Evolutionary conservation across 2,888 invertebrate genomes (phyloP), one percentile per base, ranked within the genome.

Genomic region (Eupithecia insigniata): DNA sequence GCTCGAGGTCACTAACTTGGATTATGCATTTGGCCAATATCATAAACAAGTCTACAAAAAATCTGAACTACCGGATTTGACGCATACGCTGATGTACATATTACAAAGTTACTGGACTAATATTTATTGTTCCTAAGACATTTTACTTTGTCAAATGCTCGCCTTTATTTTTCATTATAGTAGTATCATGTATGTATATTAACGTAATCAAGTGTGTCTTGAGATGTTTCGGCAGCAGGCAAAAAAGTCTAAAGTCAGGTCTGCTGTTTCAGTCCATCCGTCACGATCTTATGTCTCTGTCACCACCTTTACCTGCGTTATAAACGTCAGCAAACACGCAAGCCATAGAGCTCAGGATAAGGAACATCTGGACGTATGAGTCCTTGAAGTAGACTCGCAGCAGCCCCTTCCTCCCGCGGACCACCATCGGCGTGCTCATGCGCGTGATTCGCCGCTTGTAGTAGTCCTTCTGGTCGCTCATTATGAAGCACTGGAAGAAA

Each of bases 251-350:
- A 5, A 43, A 43, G 18, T 43, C 16, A 39, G 16, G 39, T 43
- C 16, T 43, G 16, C 18, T 43, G 12, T 43, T 18, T 18, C 16
- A 6, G 39, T 43, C 18, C 6, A n/a, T 18, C 39, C 39, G 39
- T 18, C 12, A 43, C 39, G 39, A 16, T 16, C 18, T 43, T 18
- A 46, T n/a, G 2, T n/a, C 46, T n/a, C n/a, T 8, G n/a, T n/a
- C 46, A 16, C 18, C 46, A 22, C 2, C 10, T 2, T 46, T 22
- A 2, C 91, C 91, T 1, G 89, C 90, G 62, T 92, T 92, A 72
- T 90, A 92, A 0, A 89, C 75, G 71, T 92, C 91, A 1, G 80
- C 74, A 69, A 86, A 89, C 5, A 92, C 79, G 73, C 89, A 88
- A 0, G 79, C 61, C 18, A 90, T 61, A 6, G 87, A 88, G 4